Evolutionary conservation across 2,888 invertebrate genomes (phyloP).

Genomic region (Chrysotoxum bicinctum): DNA sequence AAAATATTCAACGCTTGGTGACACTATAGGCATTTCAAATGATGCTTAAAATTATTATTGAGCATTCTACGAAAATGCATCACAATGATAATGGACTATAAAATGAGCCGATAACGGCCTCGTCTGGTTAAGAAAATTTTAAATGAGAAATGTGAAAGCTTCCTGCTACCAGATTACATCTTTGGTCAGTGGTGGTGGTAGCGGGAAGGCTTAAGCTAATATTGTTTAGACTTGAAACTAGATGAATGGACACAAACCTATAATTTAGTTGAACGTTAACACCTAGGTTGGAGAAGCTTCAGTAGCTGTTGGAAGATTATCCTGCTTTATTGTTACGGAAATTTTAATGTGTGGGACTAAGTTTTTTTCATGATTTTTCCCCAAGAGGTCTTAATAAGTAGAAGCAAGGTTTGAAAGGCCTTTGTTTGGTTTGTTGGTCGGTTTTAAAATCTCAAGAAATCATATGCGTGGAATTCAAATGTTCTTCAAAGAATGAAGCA

Average conservation of each 20-base stretch:
- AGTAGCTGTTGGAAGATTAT: conserved; percentile 48
- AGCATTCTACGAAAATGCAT: conserved; percentile 26
- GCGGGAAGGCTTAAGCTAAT: conserved; percentile 2
- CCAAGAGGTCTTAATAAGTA: conserved; percentile 1
- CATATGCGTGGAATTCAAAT: not conserved
- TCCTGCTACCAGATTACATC: conserved; percentile 57
- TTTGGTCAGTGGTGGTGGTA: not conserved
- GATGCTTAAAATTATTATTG: not conserved
- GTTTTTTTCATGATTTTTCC: not conserved
- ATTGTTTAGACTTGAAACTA: conserved; percentile 15
- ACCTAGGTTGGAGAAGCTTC: conserved; percentile 34
- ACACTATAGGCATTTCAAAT: not conserved
- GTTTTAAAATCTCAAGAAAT: not conserved
- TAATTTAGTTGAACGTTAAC: conserved; percentile 38
- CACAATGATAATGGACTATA: conserved; percentile 37
- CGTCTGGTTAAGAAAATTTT: conserved; percentile 10
- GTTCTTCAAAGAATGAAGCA: not conserved
- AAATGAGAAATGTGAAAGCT: conserved; percentile 66
- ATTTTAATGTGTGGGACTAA: conserved; percentile 41
- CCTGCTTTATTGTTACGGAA: conserved; percentile 56
- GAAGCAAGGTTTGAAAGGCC: not conserved
- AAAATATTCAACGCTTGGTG: not conserved
- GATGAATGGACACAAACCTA: conserved; percentile 20
- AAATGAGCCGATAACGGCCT: conserved; percentile 23
- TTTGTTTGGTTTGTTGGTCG: not conserved